A percentile compares a stretch with the other conserved stretches of the same genome.
Evolutionary conservation across 2,113 vertebrate genomes (phyloP).

Genomic region (Callipepla squamata): DNA sequence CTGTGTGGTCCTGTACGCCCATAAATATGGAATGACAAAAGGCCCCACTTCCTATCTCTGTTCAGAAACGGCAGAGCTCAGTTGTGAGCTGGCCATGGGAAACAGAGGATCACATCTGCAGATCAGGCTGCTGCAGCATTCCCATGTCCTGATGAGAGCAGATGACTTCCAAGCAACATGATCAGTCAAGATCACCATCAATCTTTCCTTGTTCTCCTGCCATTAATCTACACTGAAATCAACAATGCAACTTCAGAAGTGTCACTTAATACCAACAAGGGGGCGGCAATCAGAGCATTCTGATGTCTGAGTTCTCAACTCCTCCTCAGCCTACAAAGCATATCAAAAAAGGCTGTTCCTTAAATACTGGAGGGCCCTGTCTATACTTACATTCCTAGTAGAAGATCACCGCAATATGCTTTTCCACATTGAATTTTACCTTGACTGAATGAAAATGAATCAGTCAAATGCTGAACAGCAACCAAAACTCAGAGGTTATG

Average conservation of each 20-base stretch:
- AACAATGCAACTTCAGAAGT: not conserved
- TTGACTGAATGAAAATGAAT: not conserved
- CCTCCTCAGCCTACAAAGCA: not conserved
- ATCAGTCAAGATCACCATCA: not conserved
- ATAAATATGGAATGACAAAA: not conserved
- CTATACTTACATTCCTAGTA: not conserved
- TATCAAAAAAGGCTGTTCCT: not conserved
- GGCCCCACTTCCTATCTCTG: not conserved
- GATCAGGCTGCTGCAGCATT: not conserved
- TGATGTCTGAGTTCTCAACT: not conserved
- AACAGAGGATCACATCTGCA: not conserved
- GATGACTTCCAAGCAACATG: not conserved
- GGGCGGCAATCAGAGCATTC: not conserved
- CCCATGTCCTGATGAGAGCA: accelerated
- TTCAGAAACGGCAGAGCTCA: not conserved
- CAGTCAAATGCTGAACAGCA: not conserved
- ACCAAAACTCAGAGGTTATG: not conserved
- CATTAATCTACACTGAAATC: not conserved
- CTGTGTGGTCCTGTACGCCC: accelerated
- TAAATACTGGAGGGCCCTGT: not conserved
- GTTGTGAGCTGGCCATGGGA: not conserved
- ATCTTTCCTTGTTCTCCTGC: not conserved
- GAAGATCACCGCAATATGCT: not conserved
- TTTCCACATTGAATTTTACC: not conserved
- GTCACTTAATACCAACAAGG: not conserved